These are phyloP conservation scores for Sinocyclocheilus maitianheensis DNA, from an alignment of 2,113 vertebrate genomes.

Conservation along the genomic window DNA sequence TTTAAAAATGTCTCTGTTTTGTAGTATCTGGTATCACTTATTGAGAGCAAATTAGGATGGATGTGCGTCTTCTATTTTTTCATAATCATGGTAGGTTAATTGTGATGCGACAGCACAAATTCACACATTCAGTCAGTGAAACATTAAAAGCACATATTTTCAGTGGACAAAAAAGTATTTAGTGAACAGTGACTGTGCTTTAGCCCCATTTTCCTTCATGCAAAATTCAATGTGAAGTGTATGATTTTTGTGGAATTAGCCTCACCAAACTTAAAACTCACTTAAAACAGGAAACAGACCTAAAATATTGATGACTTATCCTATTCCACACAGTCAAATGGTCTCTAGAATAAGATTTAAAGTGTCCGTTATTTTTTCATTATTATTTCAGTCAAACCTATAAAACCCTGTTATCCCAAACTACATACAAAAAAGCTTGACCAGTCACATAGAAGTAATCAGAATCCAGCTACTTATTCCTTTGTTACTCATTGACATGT, in stretches of 20 bases:
- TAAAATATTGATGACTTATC: background rate
- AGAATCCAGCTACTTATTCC: too few relatives aligned
- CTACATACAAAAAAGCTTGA: too few relatives aligned
- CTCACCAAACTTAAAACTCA: background rate
- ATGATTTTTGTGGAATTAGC: too few relatives aligned
- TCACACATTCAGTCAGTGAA: background rate
- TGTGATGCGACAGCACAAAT: background rate
- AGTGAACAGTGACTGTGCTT: background rate
- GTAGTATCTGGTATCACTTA: conserved; percentile 92
- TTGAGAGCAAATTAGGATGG: conserved; percentile 89
- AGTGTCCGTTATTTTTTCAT: background rate
- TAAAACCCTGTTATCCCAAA: too few relatives aligned
- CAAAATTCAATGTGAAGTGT: too few relatives aligned
- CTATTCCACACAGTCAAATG: background rate
- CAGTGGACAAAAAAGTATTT: background rate
- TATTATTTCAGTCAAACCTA: too few relatives aligned
- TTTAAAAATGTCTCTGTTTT: conserved; percentile 32
- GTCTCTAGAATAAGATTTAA: background rate
- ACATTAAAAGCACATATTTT: background rate
- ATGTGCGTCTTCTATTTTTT: conserved; percentile 98
- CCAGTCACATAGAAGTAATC: too few relatives aligned
- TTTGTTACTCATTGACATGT: too few relatives aligned
- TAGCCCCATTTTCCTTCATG: too few relatives aligned
- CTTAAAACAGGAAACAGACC: background rate
- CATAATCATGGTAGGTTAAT: conserved; percentile 87